Base-by-base conservation (phyloP, 2,888 invertebrate genomes). In the Ichneumoninae sp. region DNA sequence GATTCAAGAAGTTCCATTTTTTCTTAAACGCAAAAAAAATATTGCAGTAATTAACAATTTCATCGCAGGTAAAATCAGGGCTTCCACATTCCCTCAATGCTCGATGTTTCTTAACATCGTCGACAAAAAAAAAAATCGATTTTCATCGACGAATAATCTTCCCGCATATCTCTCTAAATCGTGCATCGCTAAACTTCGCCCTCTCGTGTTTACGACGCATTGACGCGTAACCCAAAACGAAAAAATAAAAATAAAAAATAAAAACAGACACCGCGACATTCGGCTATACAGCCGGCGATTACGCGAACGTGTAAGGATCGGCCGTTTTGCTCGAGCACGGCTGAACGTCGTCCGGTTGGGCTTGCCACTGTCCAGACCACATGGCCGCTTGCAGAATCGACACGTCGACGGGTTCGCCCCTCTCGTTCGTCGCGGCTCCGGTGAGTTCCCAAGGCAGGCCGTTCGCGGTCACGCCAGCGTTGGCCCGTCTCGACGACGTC, bases 271-370 rank as follows among this genome's bases (percentile, higher is more conserved):
- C 8, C 52, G 52, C n/a, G 8, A 54, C 52, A 19, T 19, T 5
- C 19, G 16, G 44, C 44, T 3, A 16, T 47, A 16, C 44, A 16
- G 16, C 3, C 3, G 52, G 65, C 50, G 76, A 88, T 90, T 89
- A 93, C 86, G 92, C 91, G 83, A 93, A 93, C 74, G 90, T 91
- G 80, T 93, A 92, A 74, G 93, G 92, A 81, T 93, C 93, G 54
- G 92, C 89, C 26, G 92, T 92, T 88, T 93, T 93, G 83, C 93
- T 93, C 71, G 93, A 92, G 82, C 93, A 93, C 69, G 93, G 93
- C 86, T 93, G 93, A 81, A 92, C 92, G 85, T 93, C 92, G 81
- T 93, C 93, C 40, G 91, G 91, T 78, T 91, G 91, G 76, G 91
- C 89, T 77, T 90, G 90, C 91, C 92, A 93, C 63, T 93, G 92